Evolutionary conservation across 2,113 vertebrate genomes (phyloP).

Genomic region (Scophthalmus maximus): DNA sequence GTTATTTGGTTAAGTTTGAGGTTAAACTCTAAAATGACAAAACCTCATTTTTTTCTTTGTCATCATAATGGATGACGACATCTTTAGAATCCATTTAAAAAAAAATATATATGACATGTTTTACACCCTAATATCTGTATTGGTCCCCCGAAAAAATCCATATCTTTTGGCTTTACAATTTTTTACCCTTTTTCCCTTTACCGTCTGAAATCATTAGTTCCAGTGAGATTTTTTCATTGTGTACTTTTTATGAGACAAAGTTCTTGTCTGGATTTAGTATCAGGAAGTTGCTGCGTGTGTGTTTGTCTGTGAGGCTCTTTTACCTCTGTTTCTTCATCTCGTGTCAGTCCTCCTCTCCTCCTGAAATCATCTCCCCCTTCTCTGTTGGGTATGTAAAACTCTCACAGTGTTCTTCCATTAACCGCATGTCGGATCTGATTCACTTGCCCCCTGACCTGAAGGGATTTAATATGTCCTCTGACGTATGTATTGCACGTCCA

Average conservation of each 20-base stretch:
- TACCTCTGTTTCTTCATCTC: background rate
- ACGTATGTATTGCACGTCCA: constrained; percentile 18
- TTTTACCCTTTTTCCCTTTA: too few relatives aligned
- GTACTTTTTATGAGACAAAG: background rate
- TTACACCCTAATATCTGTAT: too few relatives aligned
- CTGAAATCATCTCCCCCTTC: constrained; percentile 1
- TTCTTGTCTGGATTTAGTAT: background rate
- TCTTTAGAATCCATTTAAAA: too few relatives aligned
- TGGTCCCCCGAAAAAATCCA: too few relatives aligned
- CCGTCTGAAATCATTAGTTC: background rate
- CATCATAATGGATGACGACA: too few relatives aligned
- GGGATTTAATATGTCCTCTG: constrained; percentile 25
- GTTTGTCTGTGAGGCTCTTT: background rate
- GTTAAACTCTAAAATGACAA: too few relatives aligned
- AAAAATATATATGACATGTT: too few relatives aligned
- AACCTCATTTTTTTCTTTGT: too few relatives aligned
- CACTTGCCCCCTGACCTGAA: background rate
- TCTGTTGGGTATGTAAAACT: background rate
- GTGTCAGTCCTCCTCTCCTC: constrained; percentile 4
- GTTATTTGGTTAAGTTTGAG: too few relatives aligned
- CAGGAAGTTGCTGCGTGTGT: background rate
- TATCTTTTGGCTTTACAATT: too few relatives aligned
- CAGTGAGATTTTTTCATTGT: background rate
- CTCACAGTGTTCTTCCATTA: background rate
- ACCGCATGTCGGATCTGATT: background rate